Evolutionary conservation across 2,113 vertebrate genomes (phyloP).

Genomic region (Pelecanus crispus): DNA sequence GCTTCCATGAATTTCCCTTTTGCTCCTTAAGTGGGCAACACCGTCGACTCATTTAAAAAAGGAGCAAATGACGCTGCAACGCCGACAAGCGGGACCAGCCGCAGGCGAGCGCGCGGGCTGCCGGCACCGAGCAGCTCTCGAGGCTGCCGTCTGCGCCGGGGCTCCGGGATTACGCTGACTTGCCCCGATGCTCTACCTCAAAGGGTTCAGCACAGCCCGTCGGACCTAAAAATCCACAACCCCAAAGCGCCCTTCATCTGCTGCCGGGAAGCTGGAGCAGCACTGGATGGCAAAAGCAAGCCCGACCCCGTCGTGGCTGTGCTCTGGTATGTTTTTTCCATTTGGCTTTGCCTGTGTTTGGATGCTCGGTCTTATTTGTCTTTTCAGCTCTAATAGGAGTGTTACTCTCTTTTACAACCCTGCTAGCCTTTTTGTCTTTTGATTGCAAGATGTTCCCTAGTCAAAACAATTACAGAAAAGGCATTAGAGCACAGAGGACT

Average conservation of each 20-base stretch:
- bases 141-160: not conserved
- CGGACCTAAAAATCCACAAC: not conserved
- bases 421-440: not conserved
- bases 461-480: not conserved
- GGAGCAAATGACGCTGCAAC: not conserved
- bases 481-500: not conserved
- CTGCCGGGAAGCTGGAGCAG: not conserved
- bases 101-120: no score
- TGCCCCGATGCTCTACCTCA: rapidly evolving
- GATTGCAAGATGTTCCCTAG: not conserved
- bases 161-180: not conserved
- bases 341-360: not conserved
- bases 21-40: not conserved
- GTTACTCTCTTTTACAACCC: not conserved
- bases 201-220: not conserved
- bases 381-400: not conserved
- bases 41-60: not conserved
- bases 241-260: not conserved
- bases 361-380: not conserved
- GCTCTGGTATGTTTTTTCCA: not conserved
- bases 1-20: not conserved
- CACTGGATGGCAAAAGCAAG: not conserved
- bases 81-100: not conserved
- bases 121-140: not conserved
- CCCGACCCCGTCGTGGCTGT: rapidly evolving